Base-by-base conservation (phyloP, 2,113 vertebrate genomes). In the Brachirus orientalis region DNA sequence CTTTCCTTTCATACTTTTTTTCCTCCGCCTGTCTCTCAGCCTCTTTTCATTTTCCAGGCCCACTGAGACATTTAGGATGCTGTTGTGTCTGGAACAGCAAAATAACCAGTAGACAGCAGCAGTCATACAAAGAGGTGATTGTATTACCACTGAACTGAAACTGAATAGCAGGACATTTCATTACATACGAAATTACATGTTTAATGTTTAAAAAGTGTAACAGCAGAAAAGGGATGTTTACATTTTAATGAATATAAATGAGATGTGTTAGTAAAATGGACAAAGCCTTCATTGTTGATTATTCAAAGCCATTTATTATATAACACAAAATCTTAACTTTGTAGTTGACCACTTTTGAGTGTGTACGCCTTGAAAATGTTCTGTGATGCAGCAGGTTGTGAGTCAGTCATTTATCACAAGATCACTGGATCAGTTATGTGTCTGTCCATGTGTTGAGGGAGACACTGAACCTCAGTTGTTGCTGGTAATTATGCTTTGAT, bases 51-150 rank as follows among this genome's bases (percentile, higher is more conserved):
- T 67, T 75, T 56, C 70, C 77, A 93, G 91, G 91, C 75, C 93
- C 92, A 69, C 90, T 94, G 80, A 91, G 81, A 74, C 67, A 93
- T 85, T 88, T 89, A 62, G 85, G 86, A 40, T 93, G 83, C 69
- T 73, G 66, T 92, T 78, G 83, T 92, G 52, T 90, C 86, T 75
- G 89, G 75, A 57, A 68, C 87, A 47, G 71, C 72, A 73, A 85
- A 84, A 78, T 87, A 92, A 57, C 63, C 80, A 6, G 80, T 14
- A 88, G 17, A 59, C 77, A 65, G 65, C 72, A 69, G 83, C 66
- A 45, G 48, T 35, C 45, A 43, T 63, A 19, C 57, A 10, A 20
- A 33, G 40, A 28, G 28, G 28, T 16, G 12, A 22, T 22, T 28
- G 8, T 14, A 58, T 43, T 10, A 50, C n/a, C n/a, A n/a, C n/a